A percentile compares a stretch with the other conserved stretches of the same genome.
phyloP scores from a whole-genome alignment of 2,888 invertebrate genomes.

The Drosophila kokeensis region DNA sequence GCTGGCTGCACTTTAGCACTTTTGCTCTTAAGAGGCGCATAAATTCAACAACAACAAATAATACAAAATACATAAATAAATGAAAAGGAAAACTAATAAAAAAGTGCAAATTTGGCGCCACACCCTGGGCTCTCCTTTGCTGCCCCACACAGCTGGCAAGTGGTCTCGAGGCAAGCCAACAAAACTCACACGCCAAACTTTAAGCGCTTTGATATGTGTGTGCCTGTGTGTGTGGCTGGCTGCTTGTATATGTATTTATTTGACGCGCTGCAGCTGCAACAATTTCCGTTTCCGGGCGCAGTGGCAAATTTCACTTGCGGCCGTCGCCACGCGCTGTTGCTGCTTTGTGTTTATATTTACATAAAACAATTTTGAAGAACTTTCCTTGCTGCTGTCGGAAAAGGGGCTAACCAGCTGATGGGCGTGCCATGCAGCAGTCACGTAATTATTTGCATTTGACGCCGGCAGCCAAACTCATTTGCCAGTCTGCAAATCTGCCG shows the following conservation, averaged over 20 bases:
- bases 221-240: slow-evolving; percentile 3
- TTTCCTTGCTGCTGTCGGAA: slow-evolving; percentile 37
- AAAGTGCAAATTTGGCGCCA: slow-evolving; percentile 49
- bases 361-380: slow-evolving; percentile 77
- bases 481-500: slow-evolving; percentile 19
- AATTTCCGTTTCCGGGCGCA: slow-evolving; percentile 75
- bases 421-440: slow-evolving; percentile 35
- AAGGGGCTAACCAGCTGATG: slow-evolving; percentile 37
- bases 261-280: slow-evolving; percentile 74
- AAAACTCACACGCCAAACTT: slow-evolving; percentile 58
- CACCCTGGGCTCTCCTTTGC: not conserved
- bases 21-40: slow-evolving; percentile 42
- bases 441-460: slow-evolving; percentile 73
- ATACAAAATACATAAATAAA: slow-evolving; percentile 18
- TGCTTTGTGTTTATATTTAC: slow-evolving; percentile 69
- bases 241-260: slow-evolving; percentile 53
- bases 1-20: slow-evolving; percentile 37
- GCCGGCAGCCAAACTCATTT: slow-evolving; percentile 56
- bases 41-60: slow-evolving; percentile 39
- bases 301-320: slow-evolving; percentile 43
- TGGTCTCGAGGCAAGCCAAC: slow-evolving; percentile 48
- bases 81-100: slow-evolving; percentile 33
- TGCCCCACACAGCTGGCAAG: slow-evolving; percentile 9
- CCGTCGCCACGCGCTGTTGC: slow-evolving; percentile 18
- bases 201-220: slow-evolving; percentile 28